Evolutionary conservation across 2,113 vertebrate species (phyloP), one percentile per base, ranked within the genome.

Genomic region (Psophia crepitans): DNA sequence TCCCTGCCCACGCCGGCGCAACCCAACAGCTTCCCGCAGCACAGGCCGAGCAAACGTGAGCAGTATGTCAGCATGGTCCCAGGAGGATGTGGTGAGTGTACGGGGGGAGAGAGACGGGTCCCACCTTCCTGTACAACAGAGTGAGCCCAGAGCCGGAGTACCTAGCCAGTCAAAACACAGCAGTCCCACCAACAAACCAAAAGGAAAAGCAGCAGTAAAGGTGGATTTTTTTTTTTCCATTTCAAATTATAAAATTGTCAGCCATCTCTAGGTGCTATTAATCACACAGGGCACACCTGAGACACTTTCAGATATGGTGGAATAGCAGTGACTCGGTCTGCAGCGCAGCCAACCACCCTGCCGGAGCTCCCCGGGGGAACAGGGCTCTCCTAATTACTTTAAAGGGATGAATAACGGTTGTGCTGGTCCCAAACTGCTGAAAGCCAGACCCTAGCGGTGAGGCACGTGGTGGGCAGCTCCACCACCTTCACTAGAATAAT

Each of bases 51-150:
- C 24, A 18, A 4, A 27, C 18, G n/a, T 4, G 15, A 68, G 66
- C 57, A 46, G 30, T 0, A 2, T 1, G 11, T 70, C 56, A 76
- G 20, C 12, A 48, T 9, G 8, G 7, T 80, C 35, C 33, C 69
- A 26, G 51, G 19, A 6, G 28, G 15, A 75, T 0, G 1, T 8
- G 30, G 44, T 35, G 32, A 61, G 16, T 1, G 2, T 20, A 6
- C 23, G 19, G 39, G 12, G 12, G 5, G 20, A 37, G 61, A 64
- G 12, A 32, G 37, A 43, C 23, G 26, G 17, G 13, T 61, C 15
- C 24, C 24, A 9, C 49, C 53, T 88, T 53, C 61, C 22, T 37
- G 9, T 18, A 33, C 13, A 5, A 13, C 4, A 0, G 4, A 35
- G 49, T 30, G 8, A 81, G 7, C n/a, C n/a, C 43, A 61, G 75